phyloP scores from a whole-genome alignment of 2,113 vertebrate species.

The Chlamydotis undulata region DNA sequence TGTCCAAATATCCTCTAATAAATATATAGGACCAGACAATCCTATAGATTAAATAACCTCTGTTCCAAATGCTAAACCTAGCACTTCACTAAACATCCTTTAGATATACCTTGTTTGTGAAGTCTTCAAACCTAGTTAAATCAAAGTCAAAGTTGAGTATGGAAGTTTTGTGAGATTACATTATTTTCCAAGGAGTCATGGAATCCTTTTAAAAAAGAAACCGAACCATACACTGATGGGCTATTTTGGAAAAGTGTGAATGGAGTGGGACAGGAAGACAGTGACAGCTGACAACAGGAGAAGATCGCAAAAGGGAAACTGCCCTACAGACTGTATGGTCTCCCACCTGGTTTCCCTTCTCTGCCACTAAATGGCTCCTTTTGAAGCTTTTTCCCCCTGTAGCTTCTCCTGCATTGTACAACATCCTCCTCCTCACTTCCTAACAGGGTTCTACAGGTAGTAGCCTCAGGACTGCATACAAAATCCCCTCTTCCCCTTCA shows the following conservation, averaged over 20 bases:
- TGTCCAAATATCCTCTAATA: not conserved
- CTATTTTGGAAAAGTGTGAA: not conserved
- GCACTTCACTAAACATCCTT: not conserved
- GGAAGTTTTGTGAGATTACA: not conserved
- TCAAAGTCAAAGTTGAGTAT: not conserved
- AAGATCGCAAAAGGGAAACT: not conserved
- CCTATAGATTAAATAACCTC: not conserved
- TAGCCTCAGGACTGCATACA: not conserved
- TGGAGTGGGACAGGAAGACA: not conserved
- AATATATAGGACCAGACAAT: not conserved
- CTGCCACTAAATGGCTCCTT: not conserved
- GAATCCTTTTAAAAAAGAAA: not conserved
- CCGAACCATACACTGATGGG: not conserved
- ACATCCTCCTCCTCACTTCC: not conserved
- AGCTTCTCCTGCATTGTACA: not conserved
- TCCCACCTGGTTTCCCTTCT: not conserved
- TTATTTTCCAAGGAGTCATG: not conserved
- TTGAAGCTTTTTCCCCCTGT: not conserved
- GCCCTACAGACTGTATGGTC: not conserved
- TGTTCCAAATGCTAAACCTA: not conserved
- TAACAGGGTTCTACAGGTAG: not conserved
- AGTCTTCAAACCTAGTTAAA: not conserved
- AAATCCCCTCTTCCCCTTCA: not conserved
- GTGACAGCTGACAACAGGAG: not conserved
- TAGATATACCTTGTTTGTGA: not conserved